Percentiles rank a stretch among this genome's conserved stretches.
phyloP scores from a whole-genome alignment of 2,888 invertebrate genomes.

The Octodonta nipae region DNA sequence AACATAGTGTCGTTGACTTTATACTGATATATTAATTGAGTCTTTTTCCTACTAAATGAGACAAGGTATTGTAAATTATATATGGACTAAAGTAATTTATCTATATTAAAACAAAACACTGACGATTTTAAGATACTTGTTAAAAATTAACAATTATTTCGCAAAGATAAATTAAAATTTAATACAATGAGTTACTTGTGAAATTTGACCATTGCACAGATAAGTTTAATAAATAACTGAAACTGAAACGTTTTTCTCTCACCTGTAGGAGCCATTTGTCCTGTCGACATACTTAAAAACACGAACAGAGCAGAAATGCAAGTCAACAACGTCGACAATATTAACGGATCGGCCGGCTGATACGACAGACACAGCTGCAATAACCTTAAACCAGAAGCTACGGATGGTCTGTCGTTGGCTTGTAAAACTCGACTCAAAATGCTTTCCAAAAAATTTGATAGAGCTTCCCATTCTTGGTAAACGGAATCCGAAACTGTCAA shows the following conservation, averaged over 20 bases:
- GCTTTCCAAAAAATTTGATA: constrained; percentile 65
- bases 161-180: too few relatives aligned
- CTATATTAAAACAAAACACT: too few relatives aligned
- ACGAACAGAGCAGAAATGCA: constrained; percentile 85
- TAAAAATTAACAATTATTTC: too few relatives aligned
- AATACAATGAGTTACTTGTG: background rate
- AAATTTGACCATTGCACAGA: background rate
- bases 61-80: too few relatives aligned
- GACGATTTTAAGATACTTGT: too few relatives aligned
- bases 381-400: constrained; percentile 60
- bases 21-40: too few relatives aligned
- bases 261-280: constrained; percentile 49
- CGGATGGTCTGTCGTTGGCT: constrained; percentile 59
- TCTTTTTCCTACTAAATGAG: too few relatives aligned
- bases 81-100: too few relatives aligned
- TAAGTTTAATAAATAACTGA: constrained; percentile 1
- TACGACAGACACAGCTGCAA: constrained; percentile 65
- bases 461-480: constrained; percentile 75
- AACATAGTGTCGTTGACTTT: too few relatives aligned
- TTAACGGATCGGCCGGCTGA: constrained; percentile 64
- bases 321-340: constrained; percentile 73
- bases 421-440: constrained; percentile 66
- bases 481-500: constrained; percentile 46
- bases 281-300: constrained; percentile 77
- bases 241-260: constrained; percentile 6